phyloP scores from a whole-genome alignment of 2,113 vertebrate genomes.

The Alouatta palliata region DNA sequence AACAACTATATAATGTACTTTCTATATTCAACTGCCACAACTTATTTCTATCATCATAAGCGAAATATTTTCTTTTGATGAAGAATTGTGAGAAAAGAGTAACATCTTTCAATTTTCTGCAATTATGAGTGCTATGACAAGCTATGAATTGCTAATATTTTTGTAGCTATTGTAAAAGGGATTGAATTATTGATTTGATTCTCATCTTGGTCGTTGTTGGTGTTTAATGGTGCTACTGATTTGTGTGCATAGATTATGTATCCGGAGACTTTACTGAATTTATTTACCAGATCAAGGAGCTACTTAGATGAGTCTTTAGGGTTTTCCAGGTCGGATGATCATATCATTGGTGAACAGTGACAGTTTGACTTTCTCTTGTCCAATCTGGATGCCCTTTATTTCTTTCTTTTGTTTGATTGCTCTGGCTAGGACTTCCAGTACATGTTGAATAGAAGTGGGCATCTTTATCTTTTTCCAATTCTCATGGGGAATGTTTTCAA shows the following conservation, averaged over 20 bases:
- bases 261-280: not conserved
- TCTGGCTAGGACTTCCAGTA: not conserved
- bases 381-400: not conserved
- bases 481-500: not conserved
- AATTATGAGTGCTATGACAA: not conserved
- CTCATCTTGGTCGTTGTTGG: not conserved
- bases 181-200: not conserved
- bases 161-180: not conserved
- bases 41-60: not conserved
- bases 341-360: not conserved
- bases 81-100: not conserved
- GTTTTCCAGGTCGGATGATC: not conserved
- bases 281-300: not conserved
- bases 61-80: conserved; percentile 6
- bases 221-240: not conserved
- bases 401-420: not conserved
- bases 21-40: not conserved
- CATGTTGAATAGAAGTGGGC: not conserved
- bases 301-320: not conserved
- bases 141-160: not conserved
- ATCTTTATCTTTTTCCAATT: not conserved
- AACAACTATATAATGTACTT: not conserved
- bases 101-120: not conserved
- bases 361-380: not conserved
- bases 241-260: not conserved